These are phyloP conservation scores for Tragelaphus oryx DNA, from an alignment of 2,797 vertebrate genomes.

Conservation along the genomic window DNA sequence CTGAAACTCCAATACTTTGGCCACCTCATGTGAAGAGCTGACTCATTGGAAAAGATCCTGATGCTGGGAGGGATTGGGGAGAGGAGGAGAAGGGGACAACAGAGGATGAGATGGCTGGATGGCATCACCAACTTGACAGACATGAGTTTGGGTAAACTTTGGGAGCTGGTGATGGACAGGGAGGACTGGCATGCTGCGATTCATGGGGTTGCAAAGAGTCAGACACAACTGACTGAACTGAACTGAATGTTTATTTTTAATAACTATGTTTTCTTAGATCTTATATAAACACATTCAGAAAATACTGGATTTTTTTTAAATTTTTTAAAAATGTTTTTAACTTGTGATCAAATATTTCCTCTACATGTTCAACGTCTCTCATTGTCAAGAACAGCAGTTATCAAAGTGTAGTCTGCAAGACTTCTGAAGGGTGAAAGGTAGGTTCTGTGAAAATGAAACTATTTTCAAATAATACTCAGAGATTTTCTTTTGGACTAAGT, in stretches of 20 bases:
- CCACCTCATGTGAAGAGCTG: no score
- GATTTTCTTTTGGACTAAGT: neutral
- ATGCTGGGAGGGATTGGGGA: no score
- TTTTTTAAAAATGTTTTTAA: neutral
- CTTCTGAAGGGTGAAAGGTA: neutral
- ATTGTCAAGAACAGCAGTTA: neutral
- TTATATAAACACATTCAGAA: neutral
- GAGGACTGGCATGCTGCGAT: no score
- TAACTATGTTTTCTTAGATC: neutral
- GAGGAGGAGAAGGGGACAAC: no score
- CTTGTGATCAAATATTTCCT: constrained; percentile 7
- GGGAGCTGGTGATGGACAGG: no score
- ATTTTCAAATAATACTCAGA: neutral
- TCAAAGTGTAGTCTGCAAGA: neutral
- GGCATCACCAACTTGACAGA: no score
- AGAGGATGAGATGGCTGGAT: no score
- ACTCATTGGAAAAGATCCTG: no score
- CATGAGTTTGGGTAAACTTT: no score
- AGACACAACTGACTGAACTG: no score
- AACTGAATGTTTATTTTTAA: neutral
- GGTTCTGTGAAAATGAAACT: neutral
- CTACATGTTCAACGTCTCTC: accelerated
- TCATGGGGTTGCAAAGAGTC: no score
- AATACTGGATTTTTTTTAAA: neutral
- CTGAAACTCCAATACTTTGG: no score